Evolutionary conservation across 1,140 invertebrate species (phyloP).

Genomic region (Nylanderia fulva): DNA sequence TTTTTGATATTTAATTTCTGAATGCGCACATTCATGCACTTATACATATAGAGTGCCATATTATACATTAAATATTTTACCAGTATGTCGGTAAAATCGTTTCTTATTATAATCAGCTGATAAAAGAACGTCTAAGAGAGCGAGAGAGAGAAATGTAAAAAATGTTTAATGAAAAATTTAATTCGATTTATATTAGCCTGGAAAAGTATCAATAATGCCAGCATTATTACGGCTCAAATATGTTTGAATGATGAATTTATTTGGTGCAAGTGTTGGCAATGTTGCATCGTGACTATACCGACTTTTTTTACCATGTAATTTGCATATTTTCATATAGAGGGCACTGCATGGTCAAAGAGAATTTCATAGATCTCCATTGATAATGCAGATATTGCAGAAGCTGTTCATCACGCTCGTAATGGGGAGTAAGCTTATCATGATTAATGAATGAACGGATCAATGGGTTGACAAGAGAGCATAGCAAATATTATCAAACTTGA

Average conservation of each 20-base stretch:
- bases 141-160: not conserved
- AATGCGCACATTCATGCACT: not conserved
- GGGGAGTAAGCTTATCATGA: no score
- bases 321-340: not conserved
- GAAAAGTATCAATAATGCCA: not conserved
- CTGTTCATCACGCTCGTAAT: no score
- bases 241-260: not conserved
- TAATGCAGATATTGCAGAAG: not conserved
- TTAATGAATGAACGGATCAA: no score
- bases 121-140: not conserved
- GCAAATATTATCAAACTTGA: not conserved
- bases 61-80: not conserved
- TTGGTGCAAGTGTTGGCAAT: not conserved
- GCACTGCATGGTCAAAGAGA: not conserved
- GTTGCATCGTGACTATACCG: not conserved
- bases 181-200: not conserved
- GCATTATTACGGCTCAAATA: no score
- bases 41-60: not conserved
- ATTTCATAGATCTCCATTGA: not conserved
- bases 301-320: not conserved
- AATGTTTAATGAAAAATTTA: not conserved
- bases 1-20: not conserved
- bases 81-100: conserved; percentile 1
- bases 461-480: not conserved
- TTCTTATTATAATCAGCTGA: not conserved